Evolutionary conservation across 1,140 invertebrate genomes (phyloP).

Genomic region (Drosophila sp.): DNA sequence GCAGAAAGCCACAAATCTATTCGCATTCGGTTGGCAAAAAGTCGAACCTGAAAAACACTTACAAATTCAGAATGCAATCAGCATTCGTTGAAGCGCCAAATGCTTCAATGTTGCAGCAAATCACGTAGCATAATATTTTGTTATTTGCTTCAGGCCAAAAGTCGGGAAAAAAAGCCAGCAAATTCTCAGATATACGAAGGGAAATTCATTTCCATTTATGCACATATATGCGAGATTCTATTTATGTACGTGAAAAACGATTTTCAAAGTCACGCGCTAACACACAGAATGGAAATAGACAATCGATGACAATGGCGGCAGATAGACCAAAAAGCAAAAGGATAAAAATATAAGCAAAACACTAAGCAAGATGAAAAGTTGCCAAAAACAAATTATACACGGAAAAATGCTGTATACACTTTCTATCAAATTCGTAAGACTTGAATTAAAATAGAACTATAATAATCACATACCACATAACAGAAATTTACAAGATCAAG

Average conservation of each 20-base stretch:
- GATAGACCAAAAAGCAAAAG: conserved; percentile 6
- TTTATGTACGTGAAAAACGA: conserved; percentile 43
- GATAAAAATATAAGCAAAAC: conserved; percentile 1
- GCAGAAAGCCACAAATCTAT: conserved; percentile 51
- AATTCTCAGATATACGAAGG: conserved; percentile 16
- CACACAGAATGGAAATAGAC: conserved; percentile 40
- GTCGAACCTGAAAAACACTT: neutral
- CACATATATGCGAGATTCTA: neutral
- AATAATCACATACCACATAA: too few species aligned
- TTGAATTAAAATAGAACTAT: too few species aligned
- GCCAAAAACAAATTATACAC: neutral
- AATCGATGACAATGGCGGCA: conserved; percentile 52
- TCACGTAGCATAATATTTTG: conserved; percentile 82
- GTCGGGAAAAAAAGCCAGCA: conserved; percentile 27
- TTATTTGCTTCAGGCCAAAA: conserved; percentile 37
- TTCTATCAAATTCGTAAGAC: neutral
- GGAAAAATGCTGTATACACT: conserved; percentile 2
- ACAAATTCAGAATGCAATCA: conserved; percentile 69
- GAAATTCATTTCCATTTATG: conserved; percentile 32
- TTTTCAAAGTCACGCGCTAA: conserved; percentile 78
- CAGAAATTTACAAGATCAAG: too few species aligned
- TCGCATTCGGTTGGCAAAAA: neutral
- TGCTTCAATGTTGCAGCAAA: conserved; percentile 58
- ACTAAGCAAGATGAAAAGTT: conserved; percentile 2
- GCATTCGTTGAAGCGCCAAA: conserved; percentile 65